Evolutionary conservation across 2,888 invertebrate genomes (phyloP).

Genomic region (Lathronympha strigana): DNA sequence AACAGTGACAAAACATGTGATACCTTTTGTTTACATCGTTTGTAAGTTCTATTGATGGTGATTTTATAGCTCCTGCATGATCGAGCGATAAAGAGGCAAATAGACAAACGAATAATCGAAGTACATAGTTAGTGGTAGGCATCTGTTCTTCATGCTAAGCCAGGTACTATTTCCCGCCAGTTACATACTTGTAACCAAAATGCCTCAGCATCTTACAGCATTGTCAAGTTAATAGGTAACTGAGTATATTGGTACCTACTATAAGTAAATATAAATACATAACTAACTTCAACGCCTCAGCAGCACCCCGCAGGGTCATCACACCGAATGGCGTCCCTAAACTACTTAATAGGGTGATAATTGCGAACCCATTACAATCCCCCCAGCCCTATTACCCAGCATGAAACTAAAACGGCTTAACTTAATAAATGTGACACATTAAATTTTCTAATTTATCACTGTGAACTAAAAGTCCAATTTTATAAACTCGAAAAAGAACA

Average conservation of each 20-base stretch:
- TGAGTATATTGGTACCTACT: not conserved
- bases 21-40: too few relatives aligned
- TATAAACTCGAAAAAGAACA: not conserved
- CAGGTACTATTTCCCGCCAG: too few relatives aligned
- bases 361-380: slow-evolving; percentile 67
- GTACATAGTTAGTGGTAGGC: too few relatives aligned
- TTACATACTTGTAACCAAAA: too few relatives aligned
- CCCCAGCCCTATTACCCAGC: slow-evolving; percentile 45
- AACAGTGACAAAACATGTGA: too few relatives aligned
- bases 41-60: too few relatives aligned
- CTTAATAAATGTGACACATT: not conserved
- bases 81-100: too few relatives aligned
- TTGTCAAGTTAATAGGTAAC: too few relatives aligned
- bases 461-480: not conserved
- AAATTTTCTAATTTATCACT: not conserved
- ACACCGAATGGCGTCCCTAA: slow-evolving; percentile 62
- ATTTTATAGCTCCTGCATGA: too few relatives aligned
- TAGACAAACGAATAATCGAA: too few relatives aligned
- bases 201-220: too few relatives aligned
- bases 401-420: slow-evolving; percentile 12
- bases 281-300: slow-evolving; percentile 21
- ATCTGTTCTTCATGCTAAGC: too few relatives aligned
- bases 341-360: slow-evolving; percentile 82
- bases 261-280: not conserved
- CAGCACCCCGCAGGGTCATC: slow-evolving; percentile 54